Conservation (phyloP, 1,140 invertebrate genomes). For the Leptestheria dahalacensis region DNA sequence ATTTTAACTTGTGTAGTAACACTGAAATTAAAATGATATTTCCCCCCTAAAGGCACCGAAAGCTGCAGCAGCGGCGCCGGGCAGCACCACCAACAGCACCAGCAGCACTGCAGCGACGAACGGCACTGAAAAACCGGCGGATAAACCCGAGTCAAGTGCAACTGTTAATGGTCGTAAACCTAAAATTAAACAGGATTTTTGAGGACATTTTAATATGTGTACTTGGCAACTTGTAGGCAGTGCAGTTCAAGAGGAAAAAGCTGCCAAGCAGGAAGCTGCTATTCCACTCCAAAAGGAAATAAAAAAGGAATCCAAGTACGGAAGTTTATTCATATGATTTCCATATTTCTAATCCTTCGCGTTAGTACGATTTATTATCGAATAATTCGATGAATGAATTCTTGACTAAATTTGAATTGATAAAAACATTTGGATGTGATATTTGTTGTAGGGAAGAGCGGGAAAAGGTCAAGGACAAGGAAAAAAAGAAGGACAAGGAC, state of each 20-base stretch:
- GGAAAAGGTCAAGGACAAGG: constrained; percentile 1
- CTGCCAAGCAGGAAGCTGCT: neutral
- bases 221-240: neutral
- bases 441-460: neutral
- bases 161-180: constrained; percentile 8
- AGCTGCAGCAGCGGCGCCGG: no score
- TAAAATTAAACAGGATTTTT: no score
- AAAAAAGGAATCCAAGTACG: neutral
- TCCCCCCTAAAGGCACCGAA: neutral
- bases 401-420: neutral
- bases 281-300: neutral
- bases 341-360: no score
- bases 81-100: no score
- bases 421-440: neutral
- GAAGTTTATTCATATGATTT: neutral
- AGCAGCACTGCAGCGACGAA: neutral
- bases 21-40: neutral
- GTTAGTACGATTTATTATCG: no score
- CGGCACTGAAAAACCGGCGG: neutral
- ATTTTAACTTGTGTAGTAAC: neutral
- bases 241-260: neutral
- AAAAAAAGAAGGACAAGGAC: constrained; percentile 2
- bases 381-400: no score
- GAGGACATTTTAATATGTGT: no score
- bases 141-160: neutral